phyloP scores from a whole-genome alignment of 1,140 invertebrate genomes.

The Octopus sinensis region DNA sequence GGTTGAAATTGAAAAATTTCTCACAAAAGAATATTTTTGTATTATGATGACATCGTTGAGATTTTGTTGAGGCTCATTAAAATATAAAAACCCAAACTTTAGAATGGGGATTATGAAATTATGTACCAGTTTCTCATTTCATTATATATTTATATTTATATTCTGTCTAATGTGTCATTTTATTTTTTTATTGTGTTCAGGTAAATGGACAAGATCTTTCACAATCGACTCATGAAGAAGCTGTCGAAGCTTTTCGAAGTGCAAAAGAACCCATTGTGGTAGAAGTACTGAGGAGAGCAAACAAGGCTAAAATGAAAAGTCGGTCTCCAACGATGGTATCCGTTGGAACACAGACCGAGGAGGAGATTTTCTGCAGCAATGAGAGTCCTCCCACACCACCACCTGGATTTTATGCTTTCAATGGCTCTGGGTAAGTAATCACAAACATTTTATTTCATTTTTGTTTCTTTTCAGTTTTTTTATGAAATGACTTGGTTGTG shows the following conservation, averaged over 20 bases:
- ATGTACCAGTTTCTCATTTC: too few relatives aligned
- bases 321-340: slow-evolving; percentile 14
- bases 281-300: slow-evolving; percentile 65
- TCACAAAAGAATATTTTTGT: too few relatives aligned
- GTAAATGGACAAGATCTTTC: slow-evolving; percentile 73
- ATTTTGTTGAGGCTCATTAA: too few relatives aligned
- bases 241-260: slow-evolving; percentile 69
- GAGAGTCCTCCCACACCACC: slow-evolving; percentile 47
- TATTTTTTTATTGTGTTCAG: slow-evolving; percentile 52
- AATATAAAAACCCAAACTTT: too few relatives aligned
- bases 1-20: too few relatives aligned
- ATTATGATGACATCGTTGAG: too few relatives aligned
- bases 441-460: background rate
- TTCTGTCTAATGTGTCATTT: background rate
- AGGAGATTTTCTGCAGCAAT: slow-evolving; percentile 51
- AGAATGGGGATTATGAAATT: too few relatives aligned
- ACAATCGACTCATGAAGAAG: slow-evolving; percentile 67
- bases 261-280: slow-evolving; percentile 72
- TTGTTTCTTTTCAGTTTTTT: too few relatives aligned
- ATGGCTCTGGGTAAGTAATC: slow-evolving; percentile 44
- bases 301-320: slow-evolving; percentile 33
- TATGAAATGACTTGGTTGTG: too few relatives aligned
- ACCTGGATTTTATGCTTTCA: slow-evolving; percentile 40
- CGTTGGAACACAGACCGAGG: slow-evolving; percentile 52
- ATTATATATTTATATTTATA: background rate